These are phyloP conservation scores for Alosa alosa DNA, from an alignment of 2,113 vertebrate genomes.

Conservation along the genomic window DNA sequence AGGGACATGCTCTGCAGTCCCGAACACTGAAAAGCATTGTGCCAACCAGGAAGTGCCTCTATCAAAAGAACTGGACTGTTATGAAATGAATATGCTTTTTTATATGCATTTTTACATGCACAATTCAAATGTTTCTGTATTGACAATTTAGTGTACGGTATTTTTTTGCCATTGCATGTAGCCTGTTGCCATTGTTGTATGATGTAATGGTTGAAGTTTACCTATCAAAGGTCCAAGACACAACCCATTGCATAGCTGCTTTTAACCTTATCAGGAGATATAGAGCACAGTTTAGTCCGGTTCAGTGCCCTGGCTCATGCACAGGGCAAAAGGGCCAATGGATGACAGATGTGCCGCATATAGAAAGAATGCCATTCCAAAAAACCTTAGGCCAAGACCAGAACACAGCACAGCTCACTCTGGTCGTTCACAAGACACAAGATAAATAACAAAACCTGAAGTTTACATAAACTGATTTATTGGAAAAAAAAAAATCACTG, in stretches of 20 bases:
- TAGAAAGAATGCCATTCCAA: not conserved
- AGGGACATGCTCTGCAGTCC: not conserved
- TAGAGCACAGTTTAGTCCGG: not conserved
- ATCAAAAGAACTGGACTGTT: not conserved
- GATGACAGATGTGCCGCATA: not conserved
- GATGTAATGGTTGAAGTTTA: not conserved
- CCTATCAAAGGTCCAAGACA: not conserved
- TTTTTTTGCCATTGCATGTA: not conserved
- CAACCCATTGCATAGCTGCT: not conserved
- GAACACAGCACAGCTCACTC: not conserved
- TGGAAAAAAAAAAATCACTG: not conserved
- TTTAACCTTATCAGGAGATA: not conserved
- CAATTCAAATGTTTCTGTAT: not conserved
- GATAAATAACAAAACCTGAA: not conserved
- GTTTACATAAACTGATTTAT: slow-evolving; percentile 1
- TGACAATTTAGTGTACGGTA: not conserved
- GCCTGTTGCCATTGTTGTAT: not conserved
- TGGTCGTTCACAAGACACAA: not conserved
- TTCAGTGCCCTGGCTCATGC: not conserved
- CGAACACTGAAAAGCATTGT: not conserved
- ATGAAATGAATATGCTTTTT: not conserved
- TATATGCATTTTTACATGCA: not conserved
- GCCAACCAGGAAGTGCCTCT: not conserved
- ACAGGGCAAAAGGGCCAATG: not conserved
- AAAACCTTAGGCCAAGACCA: not conserved